Evolutionary conservation across 2,797 vertebrate species (phyloP), one percentile per base, ranked within the genome.

Genomic region (Falco rusticolus): DNA sequence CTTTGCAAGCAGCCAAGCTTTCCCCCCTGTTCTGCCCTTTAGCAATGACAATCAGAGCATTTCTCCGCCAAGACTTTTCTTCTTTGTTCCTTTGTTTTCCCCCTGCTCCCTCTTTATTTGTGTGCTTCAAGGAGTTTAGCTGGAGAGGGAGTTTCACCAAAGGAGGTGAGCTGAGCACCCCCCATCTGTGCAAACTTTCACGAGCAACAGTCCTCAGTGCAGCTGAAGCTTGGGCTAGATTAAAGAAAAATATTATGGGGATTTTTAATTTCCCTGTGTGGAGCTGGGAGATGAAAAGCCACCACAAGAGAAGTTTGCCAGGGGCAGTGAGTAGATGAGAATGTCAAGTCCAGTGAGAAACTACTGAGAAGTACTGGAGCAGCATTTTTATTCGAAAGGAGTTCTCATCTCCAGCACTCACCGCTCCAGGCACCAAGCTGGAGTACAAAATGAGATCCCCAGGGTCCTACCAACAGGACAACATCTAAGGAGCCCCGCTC

Each of bases 291-390:
- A 96, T 92, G 95, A 96, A 93, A 85, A 93, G 80, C 89, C 84
- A 89, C 93, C 92, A 86, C 0, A 13, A 95, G 91, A 95, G 91
- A 84, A 80, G 50, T 84, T 96, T 96, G 95, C 96, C 96, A 96
- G 93, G 85, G 95, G 95, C 94, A 13, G 57, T 9, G 21, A 92
- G 90, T 68, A 97, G 97, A 97, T 96, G 94, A 95, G 94, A 97
- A 97, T 97, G 96, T 97, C 96, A 97, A 84, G 88, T 68, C 95
- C 61, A 14, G 91, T 96, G 96, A 97, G 95, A 86, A 96, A 96
- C 91, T 96, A 89, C 94, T 81, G 88, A 92, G 89, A 54, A 96
- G 80, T 29, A 94, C 34, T 1, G 25, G 90, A 93, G 76, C 70
- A 34, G 76, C 59, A 78, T 94, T 96, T 95, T 94, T 92, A 93